Percentiles rank a stretch among this genome's conserved stretches.
phyloP scores from a whole-genome alignment of 2,113 vertebrate species.

The Setophaga coronata region DNA sequence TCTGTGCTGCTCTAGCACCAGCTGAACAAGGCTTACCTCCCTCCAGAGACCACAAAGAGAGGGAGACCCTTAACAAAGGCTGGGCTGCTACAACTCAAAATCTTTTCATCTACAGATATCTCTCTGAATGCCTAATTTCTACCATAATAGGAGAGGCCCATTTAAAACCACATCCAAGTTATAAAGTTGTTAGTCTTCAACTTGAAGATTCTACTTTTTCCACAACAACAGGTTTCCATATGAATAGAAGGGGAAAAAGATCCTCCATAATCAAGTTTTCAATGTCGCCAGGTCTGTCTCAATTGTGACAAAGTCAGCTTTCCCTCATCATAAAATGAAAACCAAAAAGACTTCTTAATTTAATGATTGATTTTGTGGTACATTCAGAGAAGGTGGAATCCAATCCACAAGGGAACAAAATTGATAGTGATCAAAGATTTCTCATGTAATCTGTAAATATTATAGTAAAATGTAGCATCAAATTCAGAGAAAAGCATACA shows the following conservation, averaged over 20 bases:
- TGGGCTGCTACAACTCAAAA: background rate
- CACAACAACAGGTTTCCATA: background rate
- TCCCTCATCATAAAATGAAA: background rate
- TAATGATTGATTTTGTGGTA: background rate
- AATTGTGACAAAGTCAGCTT: background rate
- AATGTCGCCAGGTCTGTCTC: background rate
- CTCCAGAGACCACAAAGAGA: background rate
- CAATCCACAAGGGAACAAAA: background rate
- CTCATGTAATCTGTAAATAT: background rate
- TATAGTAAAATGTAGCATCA: background rate
- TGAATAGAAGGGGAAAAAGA: fast-evolving
- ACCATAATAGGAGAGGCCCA: background rate
- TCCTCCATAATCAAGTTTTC: background rate
- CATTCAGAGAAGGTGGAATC: background rate
- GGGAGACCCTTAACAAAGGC: background rate
- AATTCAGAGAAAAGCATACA: background rate
- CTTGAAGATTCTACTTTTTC: too few relatives aligned
- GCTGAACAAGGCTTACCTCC: background rate
- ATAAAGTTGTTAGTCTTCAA: background rate
- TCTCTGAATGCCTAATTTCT: background rate
- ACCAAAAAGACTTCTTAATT: background rate
- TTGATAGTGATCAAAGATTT: background rate
- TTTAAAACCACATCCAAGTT: background rate
- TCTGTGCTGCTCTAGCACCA: background rate
- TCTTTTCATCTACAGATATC: background rate